These are phyloP conservation scores for Steinernema khuongi DNA, from an alignment of 1,140 invertebrate species.

Conservation along the genomic window DNA sequence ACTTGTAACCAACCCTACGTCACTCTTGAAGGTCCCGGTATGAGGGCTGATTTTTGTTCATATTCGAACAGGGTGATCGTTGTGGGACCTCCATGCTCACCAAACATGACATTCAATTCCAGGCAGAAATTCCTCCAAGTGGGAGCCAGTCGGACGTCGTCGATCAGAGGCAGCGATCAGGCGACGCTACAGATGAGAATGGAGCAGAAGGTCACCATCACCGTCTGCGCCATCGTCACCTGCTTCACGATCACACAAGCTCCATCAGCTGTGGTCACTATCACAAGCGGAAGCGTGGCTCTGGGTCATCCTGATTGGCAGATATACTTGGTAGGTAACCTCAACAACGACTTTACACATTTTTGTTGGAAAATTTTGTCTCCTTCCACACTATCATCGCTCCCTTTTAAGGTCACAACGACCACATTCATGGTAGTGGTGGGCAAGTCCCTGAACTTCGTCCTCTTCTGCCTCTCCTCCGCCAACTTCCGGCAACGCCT, in stretches of 20 bases:
- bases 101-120: background rate
- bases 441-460: conserved; percentile 38
- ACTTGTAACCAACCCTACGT: no score
- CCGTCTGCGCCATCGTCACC: conserved; percentile 36
- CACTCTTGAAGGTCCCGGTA: no score
- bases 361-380: background rate
- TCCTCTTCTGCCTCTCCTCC: conserved; percentile 37
- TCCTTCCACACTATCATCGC: background rate
- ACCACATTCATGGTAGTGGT: conserved; percentile 33
- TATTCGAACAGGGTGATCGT: background rate
- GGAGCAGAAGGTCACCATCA: conserved; percentile 39
- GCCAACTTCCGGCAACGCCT: conserved; percentile 34
- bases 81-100: background rate
- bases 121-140: conserved; percentile 30
- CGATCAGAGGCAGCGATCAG: background rate
- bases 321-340: background rate
- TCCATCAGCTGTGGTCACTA: conserved; percentile 33
- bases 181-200: conserved; percentile 21
- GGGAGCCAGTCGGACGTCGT: conserved; percentile 20
- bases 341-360: background rate
- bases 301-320: conserved; percentile 5
- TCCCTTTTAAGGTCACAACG: conserved; percentile 30
- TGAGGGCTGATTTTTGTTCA: no score
- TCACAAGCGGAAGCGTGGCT: conserved; percentile 18
- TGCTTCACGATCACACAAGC: conserved; percentile 41